Evolutionary conservation across 2,888 invertebrate genomes (phyloP).

Genomic region (Arctia plantaginis): DNA sequence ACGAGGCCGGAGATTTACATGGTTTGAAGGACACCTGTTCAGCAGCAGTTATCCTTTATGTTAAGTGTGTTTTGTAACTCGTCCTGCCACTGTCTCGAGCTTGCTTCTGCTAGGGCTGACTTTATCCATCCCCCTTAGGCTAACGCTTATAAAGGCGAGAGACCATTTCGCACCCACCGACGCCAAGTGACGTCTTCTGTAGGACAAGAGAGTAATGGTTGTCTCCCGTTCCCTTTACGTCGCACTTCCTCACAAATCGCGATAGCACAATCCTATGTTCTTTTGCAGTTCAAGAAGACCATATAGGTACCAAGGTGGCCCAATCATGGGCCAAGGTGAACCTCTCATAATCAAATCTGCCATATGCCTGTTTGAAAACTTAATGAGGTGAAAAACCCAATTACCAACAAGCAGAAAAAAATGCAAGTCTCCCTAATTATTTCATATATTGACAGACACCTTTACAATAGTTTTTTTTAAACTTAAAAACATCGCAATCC

Average conservation of each 20-base stretch:
- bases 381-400: neutral
- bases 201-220: too few species aligned
- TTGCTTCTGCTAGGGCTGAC: too few species aligned
- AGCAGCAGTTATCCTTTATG: too few species aligned
- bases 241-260: neutral
- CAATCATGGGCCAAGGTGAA: neutral
- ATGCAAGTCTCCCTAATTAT: constrained; percentile 31
- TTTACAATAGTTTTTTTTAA: constrained; percentile 36
- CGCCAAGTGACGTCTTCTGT: too few species aligned
- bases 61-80: too few species aligned
- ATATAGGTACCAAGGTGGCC: neutral
- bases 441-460: constrained; percentile 23
- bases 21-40: too few species aligned
- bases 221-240: too few species aligned
- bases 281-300: neutral
- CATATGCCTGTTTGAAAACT: neutral
- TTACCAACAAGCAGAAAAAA: constrained; percentile 7
- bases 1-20: neutral
- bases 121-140: too few species aligned
- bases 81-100: too few species aligned
- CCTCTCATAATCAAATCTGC: neutral
- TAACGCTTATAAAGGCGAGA: too few species aligned
- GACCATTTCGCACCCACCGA: too few species aligned
- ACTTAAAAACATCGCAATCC: constrained; percentile 36
- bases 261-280: neutral